Evolutionary conservation across 2,888 invertebrate genomes (phyloP).

Genomic region (Sphinx pinastri): DNA sequence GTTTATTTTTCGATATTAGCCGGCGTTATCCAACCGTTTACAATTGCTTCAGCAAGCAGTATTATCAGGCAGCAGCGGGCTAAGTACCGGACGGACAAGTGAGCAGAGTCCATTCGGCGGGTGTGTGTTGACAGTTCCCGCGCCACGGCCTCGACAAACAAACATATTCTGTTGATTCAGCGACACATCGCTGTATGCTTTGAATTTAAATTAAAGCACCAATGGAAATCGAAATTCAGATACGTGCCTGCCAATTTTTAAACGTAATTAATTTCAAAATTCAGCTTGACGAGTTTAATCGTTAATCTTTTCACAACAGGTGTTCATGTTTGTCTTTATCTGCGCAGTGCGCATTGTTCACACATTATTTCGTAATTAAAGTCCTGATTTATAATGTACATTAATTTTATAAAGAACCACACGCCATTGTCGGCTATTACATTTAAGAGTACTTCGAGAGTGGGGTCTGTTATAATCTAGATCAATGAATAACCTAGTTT

Average conservation of each 20-base stretch:
- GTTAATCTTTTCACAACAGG: constrained; percentile 20
- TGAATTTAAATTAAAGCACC: constrained; percentile 74
- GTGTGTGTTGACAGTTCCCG: constrained; percentile 62
- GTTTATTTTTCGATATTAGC: background rate
- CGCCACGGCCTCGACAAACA: constrained; percentile 63
- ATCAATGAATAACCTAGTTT: background rate
- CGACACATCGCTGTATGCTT: constrained; percentile 72
- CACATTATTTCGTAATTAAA: constrained; percentile 5
- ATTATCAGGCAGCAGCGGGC: constrained; percentile 23
- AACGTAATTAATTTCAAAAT: constrained; percentile 47
- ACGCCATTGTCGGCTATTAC: background rate
- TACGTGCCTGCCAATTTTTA: constrained; percentile 58
- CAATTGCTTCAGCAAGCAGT: constrained; percentile 31
- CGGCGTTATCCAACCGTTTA: background rate
- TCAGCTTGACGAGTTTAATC: constrained; percentile 22
- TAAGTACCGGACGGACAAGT: constrained; percentile 39
- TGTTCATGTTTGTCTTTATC: constrained; percentile 13
- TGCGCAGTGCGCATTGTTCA: constrained; percentile 7
- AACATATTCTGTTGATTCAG: constrained; percentile 73
- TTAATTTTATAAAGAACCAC: too few relatives aligned
- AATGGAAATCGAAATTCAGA: constrained; percentile 63
- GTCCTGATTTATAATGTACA: background rate
- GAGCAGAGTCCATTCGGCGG: constrained; percentile 44
- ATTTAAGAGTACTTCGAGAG: background rate
- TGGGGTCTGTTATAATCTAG: background rate